Evolutionary conservation across 1,140 invertebrate species (phyloP).

Genomic region (Cydia pomonella): DNA sequence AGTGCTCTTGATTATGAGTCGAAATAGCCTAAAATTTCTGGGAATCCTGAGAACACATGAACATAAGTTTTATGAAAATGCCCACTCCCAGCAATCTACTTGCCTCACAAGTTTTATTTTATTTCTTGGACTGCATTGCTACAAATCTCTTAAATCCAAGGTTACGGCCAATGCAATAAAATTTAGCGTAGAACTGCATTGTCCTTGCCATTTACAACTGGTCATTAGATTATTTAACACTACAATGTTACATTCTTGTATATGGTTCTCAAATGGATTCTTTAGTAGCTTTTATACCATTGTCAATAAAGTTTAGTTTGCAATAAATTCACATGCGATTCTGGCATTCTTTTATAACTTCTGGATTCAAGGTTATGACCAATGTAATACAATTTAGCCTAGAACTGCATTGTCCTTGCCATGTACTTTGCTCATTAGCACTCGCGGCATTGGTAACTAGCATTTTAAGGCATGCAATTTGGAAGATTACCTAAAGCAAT

Average conservation of each 20-base stretch:
- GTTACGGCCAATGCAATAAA: not conserved
- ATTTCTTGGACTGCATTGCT: too few relatives aligned
- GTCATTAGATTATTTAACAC: not conserved
- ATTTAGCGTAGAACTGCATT: not conserved
- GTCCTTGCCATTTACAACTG: not conserved
- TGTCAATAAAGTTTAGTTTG: not conserved
- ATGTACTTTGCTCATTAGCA: not conserved
- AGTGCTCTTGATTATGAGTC: too few relatives aligned
- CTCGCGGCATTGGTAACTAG: not conserved
- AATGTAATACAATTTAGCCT: constrained; percentile 2
- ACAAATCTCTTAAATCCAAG: not conserved
- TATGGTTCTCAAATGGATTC: not conserved
- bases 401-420: constrained; percentile 6
- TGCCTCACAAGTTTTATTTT: too few relatives aligned
- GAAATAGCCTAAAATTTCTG: too few relatives aligned
- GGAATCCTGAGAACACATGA: not conserved
- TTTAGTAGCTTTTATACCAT: not conserved
- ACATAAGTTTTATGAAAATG: too few relatives aligned
- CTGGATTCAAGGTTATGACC: not conserved
- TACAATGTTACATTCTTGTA: not conserved
- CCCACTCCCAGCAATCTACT: too few relatives aligned
- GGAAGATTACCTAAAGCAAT: not conserved
- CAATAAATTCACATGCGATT: not conserved
- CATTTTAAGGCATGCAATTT: constrained; percentile 2
- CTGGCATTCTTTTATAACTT: not conserved